Evolutionary conservation across 2,797 vertebrate genomes (phyloP), one percentile per base, ranked within the genome.

Genomic region (Cynopterus sphinx): DNA sequence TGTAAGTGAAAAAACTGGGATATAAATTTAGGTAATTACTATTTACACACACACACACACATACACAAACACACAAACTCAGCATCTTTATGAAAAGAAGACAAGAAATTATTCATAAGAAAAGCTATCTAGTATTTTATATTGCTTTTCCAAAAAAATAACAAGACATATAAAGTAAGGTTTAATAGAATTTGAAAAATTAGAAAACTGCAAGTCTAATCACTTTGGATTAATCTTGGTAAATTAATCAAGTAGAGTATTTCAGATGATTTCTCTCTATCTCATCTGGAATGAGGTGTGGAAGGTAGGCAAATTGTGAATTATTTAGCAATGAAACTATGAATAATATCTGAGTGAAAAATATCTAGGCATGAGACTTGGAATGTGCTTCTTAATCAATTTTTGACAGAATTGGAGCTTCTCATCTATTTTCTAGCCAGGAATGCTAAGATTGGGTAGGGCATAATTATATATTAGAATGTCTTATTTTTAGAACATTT

Each of bases 191-290:
- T 93, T 39, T 55, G 10, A 55, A 82, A 74, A 86, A 39, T 43
- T 59, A 33, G 11, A 93, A 63, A 89, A 9, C 39, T 93, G 1
- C 3, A 51, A 87, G 15, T 70, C 26, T 88, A 78, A 46, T 75
- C 7, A 77, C 65, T 91, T 79, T 85, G 22, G 15, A 22, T 79
- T 75, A 43, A 3, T 19, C 36, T 77, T 81, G 36, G 67, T n/a
- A 68, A 95, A 77, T 90, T 85, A 90, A 87, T 94, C 59, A 85
- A 39, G 11, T 15, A 70, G 31, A 91, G 24, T 53, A 63, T 96
- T 92, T 95, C 19, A 83, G 43, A 33, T 53, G 13, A 43, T 39
- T 73, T 67, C 46, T n/a, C 13, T 85, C 9, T 83, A 7, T 87
- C 65, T 96, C 16, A 67, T 86, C 12, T 87, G 63, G 17, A 90